Conservation (phyloP, 2,797 vertebrate species). For the Danio tinwini region DNA sequence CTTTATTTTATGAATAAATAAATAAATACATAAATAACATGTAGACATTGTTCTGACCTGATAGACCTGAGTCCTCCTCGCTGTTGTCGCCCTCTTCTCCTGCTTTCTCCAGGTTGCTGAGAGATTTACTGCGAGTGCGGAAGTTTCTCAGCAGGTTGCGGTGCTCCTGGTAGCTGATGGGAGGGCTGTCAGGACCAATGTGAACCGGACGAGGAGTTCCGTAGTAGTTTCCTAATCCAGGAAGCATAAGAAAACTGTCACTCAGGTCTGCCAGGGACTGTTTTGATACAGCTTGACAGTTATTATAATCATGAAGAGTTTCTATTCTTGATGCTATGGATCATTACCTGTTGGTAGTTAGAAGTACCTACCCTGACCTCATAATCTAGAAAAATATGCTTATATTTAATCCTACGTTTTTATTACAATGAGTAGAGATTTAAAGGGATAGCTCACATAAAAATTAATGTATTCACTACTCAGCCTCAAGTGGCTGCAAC, state of each 20-base stretch:
- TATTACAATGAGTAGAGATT: too few relatives aligned
- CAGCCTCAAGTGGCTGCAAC: too few relatives aligned
- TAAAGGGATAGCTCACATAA: too few relatives aligned
- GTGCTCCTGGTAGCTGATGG: conserved; percentile 81
- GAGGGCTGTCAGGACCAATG: conserved; percentile 79
- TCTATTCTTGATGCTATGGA: neutral
- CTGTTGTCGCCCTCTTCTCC: conserved; percentile 79
- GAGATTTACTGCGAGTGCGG: conserved; percentile 79
- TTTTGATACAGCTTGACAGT: neutral
- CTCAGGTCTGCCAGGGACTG: too few relatives aligned
- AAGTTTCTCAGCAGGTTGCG: conserved; percentile 80
- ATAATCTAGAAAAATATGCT: neutral
- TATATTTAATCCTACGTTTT: neutral
- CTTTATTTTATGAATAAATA: too few relatives aligned
- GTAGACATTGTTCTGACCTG: conserved; percentile 64
- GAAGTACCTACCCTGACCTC: neutral
- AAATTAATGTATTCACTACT: too few relatives aligned
- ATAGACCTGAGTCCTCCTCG: conserved; percentile 76
- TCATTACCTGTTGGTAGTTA: too few relatives aligned
- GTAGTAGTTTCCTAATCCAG: conserved; percentile 76
- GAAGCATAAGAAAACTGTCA: neutral
- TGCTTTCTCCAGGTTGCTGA: conserved; percentile 82
- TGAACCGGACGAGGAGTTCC: conserved; percentile 80
- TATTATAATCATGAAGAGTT: neutral
- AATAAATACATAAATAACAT: neutral